These are phyloP conservation scores for Chelidonichthys spinosus DNA, from an alignment of 2,797 vertebrate species.

Conservation along the genomic window DNA sequence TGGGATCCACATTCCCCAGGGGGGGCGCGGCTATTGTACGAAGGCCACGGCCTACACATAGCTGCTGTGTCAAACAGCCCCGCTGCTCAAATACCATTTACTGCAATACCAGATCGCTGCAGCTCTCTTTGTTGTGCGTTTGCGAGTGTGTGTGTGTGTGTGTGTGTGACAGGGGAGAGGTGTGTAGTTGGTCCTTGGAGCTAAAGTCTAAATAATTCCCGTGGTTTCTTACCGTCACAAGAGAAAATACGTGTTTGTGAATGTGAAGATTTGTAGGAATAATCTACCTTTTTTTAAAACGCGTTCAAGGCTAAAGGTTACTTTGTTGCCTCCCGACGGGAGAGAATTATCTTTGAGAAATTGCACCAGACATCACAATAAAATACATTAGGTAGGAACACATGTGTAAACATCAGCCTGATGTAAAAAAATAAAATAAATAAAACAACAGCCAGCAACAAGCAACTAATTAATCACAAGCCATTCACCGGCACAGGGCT, in stretches of 20 bases:
- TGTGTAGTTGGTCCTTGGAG: not conserved
- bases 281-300: not conserved
- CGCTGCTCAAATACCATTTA: constrained; percentile 59
- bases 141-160: constrained; percentile 27
- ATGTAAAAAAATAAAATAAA: not conserved
- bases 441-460: not conserved
- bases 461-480: not conserved
- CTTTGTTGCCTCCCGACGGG: not conserved
- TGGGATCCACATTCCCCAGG: constrained; percentile 66
- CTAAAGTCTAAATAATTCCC: constrained; percentile 8
- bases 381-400: not conserved
- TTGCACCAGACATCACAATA: constrained; percentile 1
- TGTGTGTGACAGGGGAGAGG: not conserved
- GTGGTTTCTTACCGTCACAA: constrained; percentile 15
- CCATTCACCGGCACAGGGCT: not conserved
- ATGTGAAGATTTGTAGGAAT: not conserved
- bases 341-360: not conserved
- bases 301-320: not conserved
- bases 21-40: constrained; percentile 58
- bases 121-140: constrained; percentile 23
- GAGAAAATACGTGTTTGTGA: not conserved
- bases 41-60: constrained; percentile 62
- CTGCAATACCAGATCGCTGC: constrained; percentile 39
- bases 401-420: not conserved
- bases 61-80: constrained; percentile 61